Evolutionary conservation across 2,888 invertebrate genomes (phyloP), one percentile per base, ranked within the genome.

Genomic region (Drosophila helvetica): DNA sequence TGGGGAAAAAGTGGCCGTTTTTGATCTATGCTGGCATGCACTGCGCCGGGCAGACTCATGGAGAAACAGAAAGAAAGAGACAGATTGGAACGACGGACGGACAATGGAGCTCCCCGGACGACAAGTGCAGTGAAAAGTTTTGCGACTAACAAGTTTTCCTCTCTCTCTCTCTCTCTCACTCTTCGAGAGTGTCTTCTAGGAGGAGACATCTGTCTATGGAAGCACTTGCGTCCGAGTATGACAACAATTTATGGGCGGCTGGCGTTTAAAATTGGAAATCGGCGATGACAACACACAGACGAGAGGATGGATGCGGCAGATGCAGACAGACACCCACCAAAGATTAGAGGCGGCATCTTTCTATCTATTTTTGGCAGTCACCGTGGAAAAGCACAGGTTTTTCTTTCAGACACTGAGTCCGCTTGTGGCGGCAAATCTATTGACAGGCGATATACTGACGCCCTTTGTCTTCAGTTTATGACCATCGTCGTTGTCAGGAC

Each of bases 51-150:
- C 81, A 81, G 84, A 81, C 80, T 80, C 79, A 74, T 77, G 73
- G 73, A 78, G 78, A 84, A 78, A 74, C 75, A 75, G 51, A 52
- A 52, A 74, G 47, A 27, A 38, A 65, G 54, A 19, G 25, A 27
- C 53, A 60, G 45, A 52, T 43, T 22, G 17, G 48, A 18, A 46
- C 5, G 55, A 46, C 46, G 45, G 57, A 50, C 65, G 42, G 67
- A 75, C 79, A 75, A 78, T 76, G 78, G 60, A 68, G 62, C 78
- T 84, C 48, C 45, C 68, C 53, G 54, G 43, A 59, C 73, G 73
- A 81, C 85, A 85, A 83, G 83, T 83, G 83, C 85, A 79, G 83
- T 80, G 82, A 85, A 83, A 83, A 83, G 82, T 75, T 68, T 79
- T 70, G 67, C 75, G 48, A 50, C 73, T 72, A 81, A 83, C 84